These are phyloP conservation scores for Cladopsammia gracilis DNA, from an alignment of 64 coral and sea anemone genomes.

Conservation along the genomic window DNA sequence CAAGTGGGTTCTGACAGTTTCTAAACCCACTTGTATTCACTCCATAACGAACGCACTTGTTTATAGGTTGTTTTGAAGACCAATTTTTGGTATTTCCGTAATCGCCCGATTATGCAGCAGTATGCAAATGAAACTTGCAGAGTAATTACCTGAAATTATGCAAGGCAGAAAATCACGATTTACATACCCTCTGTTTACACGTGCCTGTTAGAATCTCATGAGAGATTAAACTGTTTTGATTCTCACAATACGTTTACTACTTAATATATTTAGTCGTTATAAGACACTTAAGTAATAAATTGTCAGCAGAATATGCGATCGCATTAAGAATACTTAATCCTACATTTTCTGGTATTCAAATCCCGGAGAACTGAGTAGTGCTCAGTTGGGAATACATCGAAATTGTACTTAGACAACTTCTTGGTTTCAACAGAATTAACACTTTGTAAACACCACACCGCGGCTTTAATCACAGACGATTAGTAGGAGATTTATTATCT, in stretches of 20 bases:
- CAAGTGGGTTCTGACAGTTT: not conserved
- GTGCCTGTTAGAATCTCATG: not conserved
- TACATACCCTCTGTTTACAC: not conserved
- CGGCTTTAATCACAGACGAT: not conserved
- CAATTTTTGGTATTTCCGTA: not conserved
- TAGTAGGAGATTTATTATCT: not conserved
- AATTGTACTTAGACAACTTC: not conserved
- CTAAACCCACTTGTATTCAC: not conserved
- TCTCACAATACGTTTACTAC: not conserved
- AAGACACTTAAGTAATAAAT: not conserved
- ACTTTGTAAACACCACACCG: not conserved
- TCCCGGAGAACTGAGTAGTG: not conserved
- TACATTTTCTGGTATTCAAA: not conserved
- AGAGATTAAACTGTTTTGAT: not conserved
- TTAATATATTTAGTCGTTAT: not conserved
- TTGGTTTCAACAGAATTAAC: not conserved
- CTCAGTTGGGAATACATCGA: not conserved
- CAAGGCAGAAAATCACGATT: not conserved
- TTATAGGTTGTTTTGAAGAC: not conserved
- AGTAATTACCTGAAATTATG: not conserved
- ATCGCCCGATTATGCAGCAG: not conserved
- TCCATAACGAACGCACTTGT: not conserved
- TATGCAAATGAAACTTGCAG: not conserved
- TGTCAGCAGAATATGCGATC: not conserved
- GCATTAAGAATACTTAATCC: not conserved